Percentiles rank a stretch among this genome's conserved stretches.
phyloP scores from a whole-genome alignment of 2,797 vertebrate species.

The Characodon lateralis region DNA sequence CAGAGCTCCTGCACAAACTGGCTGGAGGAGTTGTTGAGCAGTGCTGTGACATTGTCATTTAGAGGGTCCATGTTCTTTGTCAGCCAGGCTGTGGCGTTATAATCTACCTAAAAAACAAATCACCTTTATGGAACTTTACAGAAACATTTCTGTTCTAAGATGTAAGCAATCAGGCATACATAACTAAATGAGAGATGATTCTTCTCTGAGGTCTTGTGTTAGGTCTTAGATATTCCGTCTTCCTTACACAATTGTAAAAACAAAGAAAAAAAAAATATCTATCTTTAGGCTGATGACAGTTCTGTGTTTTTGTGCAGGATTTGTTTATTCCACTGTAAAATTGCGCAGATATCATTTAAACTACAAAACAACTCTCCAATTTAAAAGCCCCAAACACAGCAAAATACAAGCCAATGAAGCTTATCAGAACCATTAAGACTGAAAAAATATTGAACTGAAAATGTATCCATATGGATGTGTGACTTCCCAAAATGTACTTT shows the following conservation, averaged over 20 bases:
- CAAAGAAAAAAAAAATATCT: background rate
- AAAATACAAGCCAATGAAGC: no score
- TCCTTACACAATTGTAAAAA: background rate
- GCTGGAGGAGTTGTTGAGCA: conserved; percentile 92
- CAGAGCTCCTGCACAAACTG: conserved; percentile 93
- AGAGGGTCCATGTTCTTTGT: conserved; percentile 99
- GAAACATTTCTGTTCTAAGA: background rate
- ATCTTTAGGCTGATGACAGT: no score
- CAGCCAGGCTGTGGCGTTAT: conserved; percentile 92
- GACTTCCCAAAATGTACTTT: no score
- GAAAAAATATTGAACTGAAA: no score
- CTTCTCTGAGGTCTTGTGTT: no score
- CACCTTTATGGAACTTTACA: background rate
- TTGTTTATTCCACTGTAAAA: no score
- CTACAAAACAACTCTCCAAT: no score
- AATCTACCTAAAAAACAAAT: conserved; percentile 85
- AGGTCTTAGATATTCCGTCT: background rate
- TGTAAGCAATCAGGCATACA: background rate
- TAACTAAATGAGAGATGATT: background rate
- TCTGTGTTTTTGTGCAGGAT: no score
- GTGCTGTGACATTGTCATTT: conserved; percentile 92
- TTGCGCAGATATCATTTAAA: no score
- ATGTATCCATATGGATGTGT: no score
- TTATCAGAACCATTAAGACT: no score
- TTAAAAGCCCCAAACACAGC: no score